Evolutionary conservation across 2,113 vertebrate species (phyloP), one percentile per base, ranked within the genome.

Genomic region (Scatophagus argus): DNA sequence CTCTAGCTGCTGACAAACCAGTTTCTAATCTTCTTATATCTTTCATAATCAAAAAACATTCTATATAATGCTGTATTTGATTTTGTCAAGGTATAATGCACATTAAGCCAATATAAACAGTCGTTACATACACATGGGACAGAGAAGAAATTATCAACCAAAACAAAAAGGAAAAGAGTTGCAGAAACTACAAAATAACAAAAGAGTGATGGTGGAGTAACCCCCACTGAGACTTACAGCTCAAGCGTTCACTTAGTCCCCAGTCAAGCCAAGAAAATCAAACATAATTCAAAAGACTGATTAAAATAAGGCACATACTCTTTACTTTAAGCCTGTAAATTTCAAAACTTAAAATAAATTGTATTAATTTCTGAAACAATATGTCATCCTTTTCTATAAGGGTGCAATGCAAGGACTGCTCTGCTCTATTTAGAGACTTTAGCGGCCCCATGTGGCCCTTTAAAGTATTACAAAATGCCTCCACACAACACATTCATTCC

Each of bases 361-460:
- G 2, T 2, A 10, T 19, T 7, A 9, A 2, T 29, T 1, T 52
- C 1, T 38, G 8, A 46, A 60, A 44, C 1, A 19, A 12, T 63
- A 16, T n/a, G 1, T 49, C 14, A 44, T 27, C 2, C 17, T 38
- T 66, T 7, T 46, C 19, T 54, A 0, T 14, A 2, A 43, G 41
- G 41, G 16, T 13, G 3, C 27, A 47, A 3, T 5, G 49, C 9
- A 16, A 25, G 10, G 21, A 14, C 6, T n/a, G n/a, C n/a, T 49
- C 59, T 16, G 4, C 10, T 69, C 3, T 46, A n/a, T 38, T 38
- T 68, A 13, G 23, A 79, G 61, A 65, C 60, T 65, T 78, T 78
- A 59, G 68, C 68, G 80, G 69, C 80, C 61, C 68, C 81, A 4
- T 73, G 83, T 92, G 87, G 74, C 29, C 11, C 58, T 79, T 71